phyloP scores from a whole-genome alignment of 2,888 invertebrate genomes.

The Molanna angustata region DNA sequence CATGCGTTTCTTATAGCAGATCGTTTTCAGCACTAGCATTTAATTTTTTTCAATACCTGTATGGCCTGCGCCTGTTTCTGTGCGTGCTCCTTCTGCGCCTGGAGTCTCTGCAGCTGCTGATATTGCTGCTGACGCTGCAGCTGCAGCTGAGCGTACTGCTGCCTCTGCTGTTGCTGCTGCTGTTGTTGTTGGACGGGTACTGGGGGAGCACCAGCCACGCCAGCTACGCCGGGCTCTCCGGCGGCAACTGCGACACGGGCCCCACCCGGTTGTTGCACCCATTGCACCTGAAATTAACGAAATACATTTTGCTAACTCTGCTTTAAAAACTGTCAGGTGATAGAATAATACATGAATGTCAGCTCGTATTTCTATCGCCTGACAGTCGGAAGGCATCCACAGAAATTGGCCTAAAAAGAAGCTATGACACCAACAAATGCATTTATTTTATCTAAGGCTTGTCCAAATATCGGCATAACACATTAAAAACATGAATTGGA shows the following conservation, averaged over 20 bases:
- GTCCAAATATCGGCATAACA: too few relatives aligned
- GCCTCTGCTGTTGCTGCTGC: conserved; percentile 40
- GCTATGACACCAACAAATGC: too few relatives aligned
- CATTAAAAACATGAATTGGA: too few relatives aligned
- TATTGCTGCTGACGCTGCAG: conserved; percentile 62
- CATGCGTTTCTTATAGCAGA: too few relatives aligned
- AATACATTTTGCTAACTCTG: background rate
- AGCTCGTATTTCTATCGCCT: too few relatives aligned
- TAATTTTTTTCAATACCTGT: conserved; percentile 9
- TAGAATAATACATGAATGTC: too few relatives aligned
- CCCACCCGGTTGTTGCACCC: conserved; percentile 67
- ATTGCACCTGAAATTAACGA: conserved; percentile 50
- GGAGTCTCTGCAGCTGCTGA: conserved; percentile 61
- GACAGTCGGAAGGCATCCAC: too few relatives aligned
- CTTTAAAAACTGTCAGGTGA: too few relatives aligned
- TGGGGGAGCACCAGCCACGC: conserved; percentile 34
- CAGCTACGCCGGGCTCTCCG: conserved; percentile 36
- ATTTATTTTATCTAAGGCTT: too few relatives aligned
- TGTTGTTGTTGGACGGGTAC: conserved; percentile 38
- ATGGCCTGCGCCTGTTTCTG: conserved; percentile 48
- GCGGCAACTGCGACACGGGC: conserved; percentile 55
- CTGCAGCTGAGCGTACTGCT: conserved; percentile 49
- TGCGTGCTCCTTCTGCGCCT: conserved; percentile 56
- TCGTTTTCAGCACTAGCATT: too few relatives aligned
- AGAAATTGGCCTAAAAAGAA: too few relatives aligned